Evolutionary conservation across 2,113 vertebrate species (phyloP).

Genomic region (Phrynosoma platyrhinos): DNA sequence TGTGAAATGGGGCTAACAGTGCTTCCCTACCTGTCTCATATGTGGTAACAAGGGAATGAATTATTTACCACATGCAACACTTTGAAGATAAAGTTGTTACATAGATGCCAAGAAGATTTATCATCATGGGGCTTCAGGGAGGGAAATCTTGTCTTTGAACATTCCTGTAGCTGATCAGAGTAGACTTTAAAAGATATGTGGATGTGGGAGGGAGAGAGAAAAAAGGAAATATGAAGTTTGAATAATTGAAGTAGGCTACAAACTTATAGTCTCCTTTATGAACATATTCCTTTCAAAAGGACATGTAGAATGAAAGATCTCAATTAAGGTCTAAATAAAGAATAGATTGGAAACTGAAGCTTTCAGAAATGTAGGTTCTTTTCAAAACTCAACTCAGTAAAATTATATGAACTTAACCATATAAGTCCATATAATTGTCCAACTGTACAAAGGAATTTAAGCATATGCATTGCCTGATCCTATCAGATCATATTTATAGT

Average conservation of each 20-base stretch:
- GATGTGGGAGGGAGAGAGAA: background rate
- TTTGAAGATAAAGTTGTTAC: background rate
- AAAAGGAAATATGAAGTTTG: slow-evolving; percentile 6
- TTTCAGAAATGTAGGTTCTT: background rate
- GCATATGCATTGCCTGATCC: background rate
- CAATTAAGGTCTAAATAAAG: background rate
- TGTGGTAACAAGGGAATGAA: slow-evolving; percentile 13
- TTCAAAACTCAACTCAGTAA: background rate
- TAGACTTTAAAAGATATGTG: background rate
- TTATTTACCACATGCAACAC: slow-evolving; percentile 34
- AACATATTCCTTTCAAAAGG: background rate
- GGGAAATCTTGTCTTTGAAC: slow-evolving; percentile 30
- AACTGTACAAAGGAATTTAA: background rate
- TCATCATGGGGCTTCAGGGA: slow-evolving; percentile 3
- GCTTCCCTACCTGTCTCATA: slow-evolving; percentile 29
- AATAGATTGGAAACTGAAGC: background rate
- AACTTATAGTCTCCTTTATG: background rate
- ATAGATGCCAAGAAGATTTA: slow-evolving; percentile 26
- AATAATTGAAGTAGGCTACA: slow-evolving; percentile 26
- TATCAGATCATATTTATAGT: background rate
- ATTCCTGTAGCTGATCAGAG: background rate
- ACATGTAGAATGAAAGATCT: background rate
- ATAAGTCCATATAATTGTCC: too few relatives aligned
- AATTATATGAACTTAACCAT: background rate
- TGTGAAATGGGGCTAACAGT: slow-evolving; percentile 21